Evolutionary conservation across 2,888 invertebrate species (phyloP), one percentile per base, ranked within the genome.

Genomic region (Allolobophora icterica): DNA sequence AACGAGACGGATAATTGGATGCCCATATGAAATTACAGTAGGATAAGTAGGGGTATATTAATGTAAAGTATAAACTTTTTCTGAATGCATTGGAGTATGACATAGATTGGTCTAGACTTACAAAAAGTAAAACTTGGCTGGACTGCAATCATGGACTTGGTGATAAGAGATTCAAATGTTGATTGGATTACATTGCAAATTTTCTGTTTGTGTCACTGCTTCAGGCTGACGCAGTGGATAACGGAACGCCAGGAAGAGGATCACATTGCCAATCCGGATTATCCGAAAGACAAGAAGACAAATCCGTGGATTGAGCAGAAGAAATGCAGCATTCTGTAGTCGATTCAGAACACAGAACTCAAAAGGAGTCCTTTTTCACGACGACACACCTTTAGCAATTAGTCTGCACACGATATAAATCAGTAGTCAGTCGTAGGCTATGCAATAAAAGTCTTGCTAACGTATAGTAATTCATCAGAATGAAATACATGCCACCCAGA

Each of bases 301-400:
- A 92, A 92, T 90, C 92, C 92, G 13, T 92, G 92, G 92, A 83
- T 92, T 19, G 92, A 92, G 90, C 90, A 91, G 84, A 92, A 92
- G 83, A 91, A 91, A 35, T 92, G 92, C 45, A 34, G 17, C 38
- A 87, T 87, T 33, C 87, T 87, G 33, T 87, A 87, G 87, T 87
- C 87, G 34, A 38, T 87, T 87, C 87, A 17, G 38, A 35, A 87
- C 3, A 71, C 71, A 71, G 30, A 11, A n/a, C n/a, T 71, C 30
- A 71, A 52, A 24, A 13, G 52, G 71, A n/a, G n/a, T 17, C 71
- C 8, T 6, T 71, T 71, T 21, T 71, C 71, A 71, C n/a, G 71
- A 71, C 8, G 11, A 30, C 52, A 71, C n/a, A 71, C 71, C n/a
- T n/a, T 71, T 71, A 71, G 71, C n/a, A n/a, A 30, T 2, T 71